phyloP scores from a whole-genome alignment of 1,140 invertebrate genomes.

The Drosophila biarmipes region DNA sequence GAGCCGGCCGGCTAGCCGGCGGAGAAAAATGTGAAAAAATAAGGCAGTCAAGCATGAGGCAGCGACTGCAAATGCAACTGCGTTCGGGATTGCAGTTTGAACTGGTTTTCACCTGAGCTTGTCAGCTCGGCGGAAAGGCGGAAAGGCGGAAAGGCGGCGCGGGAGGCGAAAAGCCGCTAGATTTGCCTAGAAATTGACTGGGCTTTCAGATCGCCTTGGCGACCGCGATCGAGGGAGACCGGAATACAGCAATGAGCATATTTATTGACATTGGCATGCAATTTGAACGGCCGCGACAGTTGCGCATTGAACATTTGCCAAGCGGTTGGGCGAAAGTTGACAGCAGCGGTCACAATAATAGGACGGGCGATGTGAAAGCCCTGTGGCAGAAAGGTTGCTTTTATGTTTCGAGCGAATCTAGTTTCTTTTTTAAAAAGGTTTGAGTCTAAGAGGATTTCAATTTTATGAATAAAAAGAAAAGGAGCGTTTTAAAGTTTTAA shows the following conservation, averaged over 20 bases:
- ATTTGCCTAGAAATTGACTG: constrained; percentile 19
- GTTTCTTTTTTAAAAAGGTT: no score
- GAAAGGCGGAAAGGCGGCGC: constrained; percentile 2
- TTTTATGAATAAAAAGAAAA: no score
- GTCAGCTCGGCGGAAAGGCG: constrained; percentile 2
- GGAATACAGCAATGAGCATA: constrained; percentile 33
- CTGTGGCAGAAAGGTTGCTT: not conserved
- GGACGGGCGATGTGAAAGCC: not conserved
- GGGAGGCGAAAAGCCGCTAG: constrained; percentile 19
- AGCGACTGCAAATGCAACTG: constrained; percentile 41
- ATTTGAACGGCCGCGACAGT: constrained; percentile 44
- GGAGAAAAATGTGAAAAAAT: not conserved
- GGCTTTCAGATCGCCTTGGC: constrained; percentile 22
- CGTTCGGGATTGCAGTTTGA: constrained; percentile 57
- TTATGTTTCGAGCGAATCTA: no score
- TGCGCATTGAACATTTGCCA: constrained; percentile 35
- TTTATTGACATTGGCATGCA: constrained; percentile 44
- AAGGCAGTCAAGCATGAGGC: constrained; percentile 49
- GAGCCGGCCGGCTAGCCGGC: constrained; percentile 66
- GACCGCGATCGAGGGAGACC: not conserved
- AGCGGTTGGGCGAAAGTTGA: constrained; percentile 29
- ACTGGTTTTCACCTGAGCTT: constrained; percentile 55
- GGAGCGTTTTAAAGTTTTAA: no score
- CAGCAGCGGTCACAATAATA: constrained; percentile 19
- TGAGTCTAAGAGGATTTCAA: no score